Evolutionary conservation across 2,113 vertebrate species (phyloP).

Genomic region (Anolis sagrei): DNA sequence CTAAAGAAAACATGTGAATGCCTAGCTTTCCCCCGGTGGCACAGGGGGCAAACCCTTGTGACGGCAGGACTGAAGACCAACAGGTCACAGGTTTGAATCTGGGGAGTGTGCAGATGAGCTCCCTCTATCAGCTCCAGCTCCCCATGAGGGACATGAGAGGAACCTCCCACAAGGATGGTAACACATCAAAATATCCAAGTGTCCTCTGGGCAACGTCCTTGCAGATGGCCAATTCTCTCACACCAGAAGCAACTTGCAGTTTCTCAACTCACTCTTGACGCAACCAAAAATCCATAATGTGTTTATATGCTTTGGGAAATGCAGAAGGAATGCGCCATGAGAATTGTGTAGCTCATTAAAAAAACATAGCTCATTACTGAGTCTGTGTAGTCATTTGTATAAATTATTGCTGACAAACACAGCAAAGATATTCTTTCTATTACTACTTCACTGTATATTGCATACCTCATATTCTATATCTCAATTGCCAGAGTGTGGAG

Average conservation of each 20-base stretch:
- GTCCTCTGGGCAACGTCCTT: too few relatives aligned
- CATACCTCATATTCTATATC: not conserved
- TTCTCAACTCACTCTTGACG: too few relatives aligned
- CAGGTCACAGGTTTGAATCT: too few relatives aligned
- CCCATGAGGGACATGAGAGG: too few relatives aligned
- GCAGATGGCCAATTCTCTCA: too few relatives aligned
- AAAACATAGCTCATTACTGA: not conserved
- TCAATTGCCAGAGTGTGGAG: not conserved
- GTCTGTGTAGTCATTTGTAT: slow-evolving; percentile 23
- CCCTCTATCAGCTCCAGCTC: too few relatives aligned
- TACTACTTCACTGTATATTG: not conserved
- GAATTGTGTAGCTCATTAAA: not conserved
- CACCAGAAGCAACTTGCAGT: too few relatives aligned
- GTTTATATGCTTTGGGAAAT: slow-evolving; percentile 37
- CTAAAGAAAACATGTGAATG: slow-evolving; percentile 27
- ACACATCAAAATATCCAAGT: too few relatives aligned
- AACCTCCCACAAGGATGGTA: too few relatives aligned
- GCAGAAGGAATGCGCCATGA: slow-evolving; percentile 24
- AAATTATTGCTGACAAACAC: not conserved
- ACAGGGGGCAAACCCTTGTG: too few relatives aligned
- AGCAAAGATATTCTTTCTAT: not conserved
- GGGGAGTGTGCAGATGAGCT: too few relatives aligned
- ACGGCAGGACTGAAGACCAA: too few relatives aligned
- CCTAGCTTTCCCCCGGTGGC: slow-evolving; percentile 20
- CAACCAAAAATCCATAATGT: slow-evolving; percentile 20